phyloP scores from a whole-genome alignment of 2,888 invertebrate species.

The Cacoxenus indagator region DNA sequence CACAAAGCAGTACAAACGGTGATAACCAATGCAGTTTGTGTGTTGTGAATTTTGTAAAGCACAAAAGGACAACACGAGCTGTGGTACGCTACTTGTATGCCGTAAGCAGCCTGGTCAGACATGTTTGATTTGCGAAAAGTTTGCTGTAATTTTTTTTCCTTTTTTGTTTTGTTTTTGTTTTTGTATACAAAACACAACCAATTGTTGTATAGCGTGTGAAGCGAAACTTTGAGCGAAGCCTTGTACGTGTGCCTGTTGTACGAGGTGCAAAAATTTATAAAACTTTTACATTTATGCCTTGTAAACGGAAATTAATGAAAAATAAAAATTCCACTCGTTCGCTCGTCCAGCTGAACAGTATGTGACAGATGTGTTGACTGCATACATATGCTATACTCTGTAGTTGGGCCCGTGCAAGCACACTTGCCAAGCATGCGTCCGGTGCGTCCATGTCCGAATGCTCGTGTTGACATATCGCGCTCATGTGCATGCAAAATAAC shows the following conservation, averaged over 20 bases:
- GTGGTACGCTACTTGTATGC: background rate
- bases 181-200: conserved; percentile 1
- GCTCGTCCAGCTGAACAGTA: background rate
- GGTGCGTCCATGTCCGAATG: background rate
- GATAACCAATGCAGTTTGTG: background rate
- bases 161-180: background rate
- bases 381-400: background rate
- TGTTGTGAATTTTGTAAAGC: background rate
- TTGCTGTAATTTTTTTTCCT: conserved; percentile 34
- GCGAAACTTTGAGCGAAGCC: conserved; percentile 12
- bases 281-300: conserved; percentile 19
- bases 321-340: background rate
- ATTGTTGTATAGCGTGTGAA: background rate
- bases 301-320: conserved; percentile 23
- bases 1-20: background rate
- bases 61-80: background rate
- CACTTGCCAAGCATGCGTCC: background rate
- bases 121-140: conserved; percentile 55
- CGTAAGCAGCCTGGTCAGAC: conserved; percentile 6
- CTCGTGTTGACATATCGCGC: conserved; percentile 14
- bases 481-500: background rate
- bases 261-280: conserved; percentile 10
- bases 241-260: background rate
- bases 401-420: background rate
- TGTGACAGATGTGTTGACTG: conserved; percentile 10